These are phyloP conservation scores for Tanypteryx hageni DNA, from an alignment of 2,888 invertebrate genomes.

Conservation along the genomic window DNA sequence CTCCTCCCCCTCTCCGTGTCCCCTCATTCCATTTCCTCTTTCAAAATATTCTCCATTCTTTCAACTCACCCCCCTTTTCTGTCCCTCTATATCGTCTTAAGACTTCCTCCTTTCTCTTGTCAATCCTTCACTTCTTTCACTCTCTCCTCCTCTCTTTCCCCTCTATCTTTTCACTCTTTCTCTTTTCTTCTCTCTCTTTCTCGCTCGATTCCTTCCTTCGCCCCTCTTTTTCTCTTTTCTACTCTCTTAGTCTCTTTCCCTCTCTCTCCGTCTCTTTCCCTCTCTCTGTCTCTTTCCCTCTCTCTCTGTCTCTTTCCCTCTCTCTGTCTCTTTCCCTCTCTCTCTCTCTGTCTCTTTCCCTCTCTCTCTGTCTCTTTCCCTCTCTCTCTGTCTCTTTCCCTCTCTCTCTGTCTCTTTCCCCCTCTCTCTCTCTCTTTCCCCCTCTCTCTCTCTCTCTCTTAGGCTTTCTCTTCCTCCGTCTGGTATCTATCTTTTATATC, in stretches of 20 bases:
- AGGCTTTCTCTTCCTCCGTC: not conserved
- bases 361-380: not conserved
- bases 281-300: not conserved
- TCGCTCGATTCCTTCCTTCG: no score
- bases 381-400: not conserved
- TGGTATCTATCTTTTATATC: not conserved
- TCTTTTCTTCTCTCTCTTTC: no score
- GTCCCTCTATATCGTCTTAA: no score
- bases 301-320: not conserved
- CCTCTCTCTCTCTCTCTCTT: not conserved
- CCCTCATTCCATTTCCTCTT: no score
- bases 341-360: not conserved
- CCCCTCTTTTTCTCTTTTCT: no score
- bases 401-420: not conserved
- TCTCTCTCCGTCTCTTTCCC: not conserved
- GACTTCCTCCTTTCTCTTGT: no score
- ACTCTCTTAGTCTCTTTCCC: not conserved
- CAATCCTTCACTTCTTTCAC: no score
- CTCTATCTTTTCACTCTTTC: not conserved
- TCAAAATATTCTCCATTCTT: no score
- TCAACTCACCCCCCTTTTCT: no score
- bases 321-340: not conserved
- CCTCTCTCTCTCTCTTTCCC: not conserved
- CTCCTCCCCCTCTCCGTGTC: no score
- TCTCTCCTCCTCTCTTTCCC: not conserved